Conservation (phyloP, 2,113 vertebrate species). For the Dipodomys merriami region DNA sequence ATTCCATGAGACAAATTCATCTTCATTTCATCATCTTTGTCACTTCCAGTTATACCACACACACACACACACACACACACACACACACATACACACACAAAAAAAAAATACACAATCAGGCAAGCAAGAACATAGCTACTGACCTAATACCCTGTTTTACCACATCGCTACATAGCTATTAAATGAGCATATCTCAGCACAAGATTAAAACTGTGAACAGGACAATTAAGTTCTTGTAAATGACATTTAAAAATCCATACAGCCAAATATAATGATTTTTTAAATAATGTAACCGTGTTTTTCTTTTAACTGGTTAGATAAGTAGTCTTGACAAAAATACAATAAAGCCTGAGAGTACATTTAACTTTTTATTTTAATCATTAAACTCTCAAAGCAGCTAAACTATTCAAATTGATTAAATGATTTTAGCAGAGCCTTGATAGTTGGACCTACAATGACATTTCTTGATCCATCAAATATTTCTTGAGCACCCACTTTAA, state of each 20-base stretch:
- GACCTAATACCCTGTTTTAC: neutral
- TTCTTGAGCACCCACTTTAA: constrained; percentile 64
- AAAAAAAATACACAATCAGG: neutral
- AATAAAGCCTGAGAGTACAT: constrained; percentile 53
- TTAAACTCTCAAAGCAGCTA: constrained; percentile 25
- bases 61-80: neutral
- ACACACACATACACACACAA: neutral
- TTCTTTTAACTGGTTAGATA: constrained; percentile 63
- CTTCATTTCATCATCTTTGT: constrained; percentile 1
- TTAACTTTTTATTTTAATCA: neutral
- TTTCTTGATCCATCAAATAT: constrained; percentile 59
- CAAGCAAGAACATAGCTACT: neutral
- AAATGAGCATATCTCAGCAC: neutral
- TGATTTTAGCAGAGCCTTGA: constrained; percentile 43
- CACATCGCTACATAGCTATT: neutral
- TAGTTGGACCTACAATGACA: neutral
- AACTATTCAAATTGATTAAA: constrained; percentile 64
- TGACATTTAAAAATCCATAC: constrained; percentile 44
- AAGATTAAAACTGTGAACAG: neutral
- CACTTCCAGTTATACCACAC: neutral
- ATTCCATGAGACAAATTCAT: constrained; percentile 26
- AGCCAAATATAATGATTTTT: constrained; percentile 50
- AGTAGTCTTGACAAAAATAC: constrained; percentile 68
- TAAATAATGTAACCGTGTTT: constrained; percentile 41
- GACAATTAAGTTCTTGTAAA: constrained; percentile 13